phyloP scores from a whole-genome alignment of 1,140 invertebrate species.

The Dendrolimus punctatus region DNA sequence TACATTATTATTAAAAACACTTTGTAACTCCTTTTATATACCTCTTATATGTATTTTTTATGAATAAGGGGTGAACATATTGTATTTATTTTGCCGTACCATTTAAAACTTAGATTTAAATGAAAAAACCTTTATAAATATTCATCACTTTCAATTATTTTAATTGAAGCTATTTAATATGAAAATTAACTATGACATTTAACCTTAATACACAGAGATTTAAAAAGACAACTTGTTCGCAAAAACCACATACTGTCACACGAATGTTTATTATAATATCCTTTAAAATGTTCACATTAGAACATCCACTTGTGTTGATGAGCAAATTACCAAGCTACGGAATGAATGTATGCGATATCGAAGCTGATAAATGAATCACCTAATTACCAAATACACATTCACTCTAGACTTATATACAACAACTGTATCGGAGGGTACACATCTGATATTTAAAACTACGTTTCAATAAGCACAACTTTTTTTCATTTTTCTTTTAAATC shows the following conservation, averaged over 20 bases:
- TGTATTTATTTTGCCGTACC: no score
- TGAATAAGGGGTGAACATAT: no score
- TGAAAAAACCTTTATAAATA: no score
- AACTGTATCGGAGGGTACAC: constrained; percentile 46
- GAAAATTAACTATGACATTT: no score
- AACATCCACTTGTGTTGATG: constrained; percentile 42
- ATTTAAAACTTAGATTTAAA: no score
- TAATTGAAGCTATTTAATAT: no score
- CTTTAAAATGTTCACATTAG: constrained; percentile 65
- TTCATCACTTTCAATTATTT: no score
- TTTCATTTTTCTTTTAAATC: no score
- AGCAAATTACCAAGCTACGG: constrained; percentile 53
- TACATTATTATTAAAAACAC: no score
- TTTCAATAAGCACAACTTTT: no score
- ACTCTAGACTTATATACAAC: constrained; percentile 64
- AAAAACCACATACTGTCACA: constrained; percentile 54
- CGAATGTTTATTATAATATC: constrained; percentile 57
- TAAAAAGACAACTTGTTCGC: constrained; percentile 53
- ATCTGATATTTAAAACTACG: constrained; percentile 13
- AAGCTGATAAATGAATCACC: constrained; percentile 52
- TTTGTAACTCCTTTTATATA: no score
- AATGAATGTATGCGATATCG: constrained; percentile 51
- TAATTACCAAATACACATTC: constrained; percentile 55
- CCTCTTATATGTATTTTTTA: no score
- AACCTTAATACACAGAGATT: constrained; percentile 41